Conservation (phyloP, 2,888 invertebrate genomes). For the Spicauda simplicius region DNA sequence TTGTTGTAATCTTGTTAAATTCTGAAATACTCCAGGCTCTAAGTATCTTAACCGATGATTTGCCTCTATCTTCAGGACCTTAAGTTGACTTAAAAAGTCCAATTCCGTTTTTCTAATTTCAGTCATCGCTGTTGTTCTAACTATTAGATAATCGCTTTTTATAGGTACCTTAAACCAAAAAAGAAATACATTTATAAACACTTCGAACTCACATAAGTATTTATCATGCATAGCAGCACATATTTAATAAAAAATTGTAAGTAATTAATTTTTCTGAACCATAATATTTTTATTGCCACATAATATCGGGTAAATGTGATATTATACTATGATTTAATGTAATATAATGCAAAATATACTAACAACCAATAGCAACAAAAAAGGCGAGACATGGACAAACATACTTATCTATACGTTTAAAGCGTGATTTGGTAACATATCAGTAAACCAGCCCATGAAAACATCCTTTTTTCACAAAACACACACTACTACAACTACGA, state of each 20-base stretch:
- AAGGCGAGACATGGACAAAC: neutral
- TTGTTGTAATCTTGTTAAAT: slow-evolving; percentile 74
- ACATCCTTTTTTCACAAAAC: neutral
- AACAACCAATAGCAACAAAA: neutral
- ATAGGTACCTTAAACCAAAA: slow-evolving; percentile 64
- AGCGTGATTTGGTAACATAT: neutral
- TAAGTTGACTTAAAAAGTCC: slow-evolving; percentile 62
- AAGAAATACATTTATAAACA: neutral
- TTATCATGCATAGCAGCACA: no score
- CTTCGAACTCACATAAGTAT: neutral
- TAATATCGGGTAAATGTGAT: no score
- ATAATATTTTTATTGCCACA: no score
- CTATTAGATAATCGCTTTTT: slow-evolving; percentile 65
- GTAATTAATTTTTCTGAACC: no score
- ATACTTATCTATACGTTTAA: slow-evolving; percentile 19
- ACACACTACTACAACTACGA: neutral
- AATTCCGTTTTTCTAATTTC: slow-evolving; percentile 73
- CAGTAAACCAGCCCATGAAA: neutral
- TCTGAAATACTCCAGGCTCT: slow-evolving; percentile 76
- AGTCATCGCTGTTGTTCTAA: slow-evolving; percentile 79
- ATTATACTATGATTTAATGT: no score
- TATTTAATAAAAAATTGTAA: no score
- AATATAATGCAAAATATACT: neutral
- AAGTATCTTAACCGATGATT: slow-evolving; percentile 79
- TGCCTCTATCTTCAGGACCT: slow-evolving; percentile 79